These are phyloP conservation scores for Sinocyclocheilus rhinocerous DNA, from an alignment of 2,113 vertebrate species.

Conservation along the genomic window DNA sequence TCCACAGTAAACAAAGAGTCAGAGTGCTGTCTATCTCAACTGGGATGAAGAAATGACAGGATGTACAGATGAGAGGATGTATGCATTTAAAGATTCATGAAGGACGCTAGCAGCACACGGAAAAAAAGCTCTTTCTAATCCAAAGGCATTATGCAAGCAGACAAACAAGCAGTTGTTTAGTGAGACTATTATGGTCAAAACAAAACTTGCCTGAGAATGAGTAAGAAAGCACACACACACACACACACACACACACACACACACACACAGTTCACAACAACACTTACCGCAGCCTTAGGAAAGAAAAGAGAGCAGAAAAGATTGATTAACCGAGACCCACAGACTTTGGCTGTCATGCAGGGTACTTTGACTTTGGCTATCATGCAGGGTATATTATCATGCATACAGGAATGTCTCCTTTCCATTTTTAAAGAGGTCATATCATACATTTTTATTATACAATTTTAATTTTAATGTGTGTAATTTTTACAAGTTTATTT, in stretches of 20 bases:
- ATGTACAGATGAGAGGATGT: constrained; percentile 18
- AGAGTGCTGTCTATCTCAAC: constrained; percentile 22
- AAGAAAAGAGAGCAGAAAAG: constrained; percentile 55
- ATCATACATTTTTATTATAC: not conserved
- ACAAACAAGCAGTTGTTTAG: not conserved
- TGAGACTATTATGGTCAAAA: constrained; percentile 2
- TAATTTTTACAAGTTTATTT: not conserved
- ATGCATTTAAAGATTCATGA: constrained; percentile 9
- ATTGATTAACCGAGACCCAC: constrained; percentile 50
- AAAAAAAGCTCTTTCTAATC: not conserved
- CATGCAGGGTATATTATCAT: constrained; percentile 23
- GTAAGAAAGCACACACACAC: constrained; percentile 19
- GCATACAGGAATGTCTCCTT: not conserved
- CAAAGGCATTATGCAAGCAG: constrained; percentile 11
- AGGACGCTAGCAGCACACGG: constrained; percentile 7
- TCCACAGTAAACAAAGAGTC: not conserved
- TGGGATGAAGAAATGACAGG: constrained; percentile 24
- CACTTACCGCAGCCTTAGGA: constrained; percentile 94
- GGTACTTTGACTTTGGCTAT: not conserved
- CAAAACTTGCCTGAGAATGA: constrained; percentile 23
- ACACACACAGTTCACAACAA: constrained; percentile 37
- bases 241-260: constrained; percentile 37
- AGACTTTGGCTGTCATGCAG: constrained; percentile 11
- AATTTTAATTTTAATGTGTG: not conserved
- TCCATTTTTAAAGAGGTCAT: not conserved